phyloP scores from a whole-genome alignment of 2,113 vertebrate species.

The Saguinus imperator region DNA sequence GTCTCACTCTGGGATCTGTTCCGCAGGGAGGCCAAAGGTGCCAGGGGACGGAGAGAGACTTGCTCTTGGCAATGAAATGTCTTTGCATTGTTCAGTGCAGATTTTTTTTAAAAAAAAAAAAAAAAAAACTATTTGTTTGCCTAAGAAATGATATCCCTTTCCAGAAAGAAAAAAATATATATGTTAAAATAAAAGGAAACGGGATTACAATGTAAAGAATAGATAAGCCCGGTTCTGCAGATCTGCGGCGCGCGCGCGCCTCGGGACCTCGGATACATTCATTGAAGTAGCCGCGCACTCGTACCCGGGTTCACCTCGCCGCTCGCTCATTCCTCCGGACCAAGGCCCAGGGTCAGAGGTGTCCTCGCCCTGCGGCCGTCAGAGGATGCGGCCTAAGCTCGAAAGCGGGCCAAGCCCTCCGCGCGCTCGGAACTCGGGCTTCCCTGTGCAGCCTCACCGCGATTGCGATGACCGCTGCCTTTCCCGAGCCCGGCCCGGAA shows the following conservation, averaged over 20 bases:
- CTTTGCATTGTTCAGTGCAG: background rate
- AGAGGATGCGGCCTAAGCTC: background rate
- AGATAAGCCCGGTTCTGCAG: background rate
- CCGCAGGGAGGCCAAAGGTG: background rate
- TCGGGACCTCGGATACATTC: background rate
- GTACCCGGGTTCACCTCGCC: background rate
- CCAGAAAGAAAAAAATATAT: too few species aligned
- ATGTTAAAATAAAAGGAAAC: background rate
- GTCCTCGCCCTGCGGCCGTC: background rate
- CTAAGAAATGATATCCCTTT: background rate
- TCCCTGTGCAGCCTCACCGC: too few species aligned
- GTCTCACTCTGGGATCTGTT: background rate
- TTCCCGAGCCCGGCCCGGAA: background rate
- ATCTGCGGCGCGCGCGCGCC: fast-evolving
- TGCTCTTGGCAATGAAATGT: background rate
- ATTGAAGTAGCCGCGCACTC: fast-evolving
- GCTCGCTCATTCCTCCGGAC: background rate
- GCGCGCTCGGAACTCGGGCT: background rate
- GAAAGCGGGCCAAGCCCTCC: too few species aligned
- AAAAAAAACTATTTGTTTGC: background rate
- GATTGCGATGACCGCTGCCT: fast-evolving
- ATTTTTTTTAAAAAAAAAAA: background rate
- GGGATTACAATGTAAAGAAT: background rate
- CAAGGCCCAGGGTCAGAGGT: too few species aligned
- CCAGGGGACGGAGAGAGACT: background rate